Evolutionary conservation across 2,888 invertebrate genomes (phyloP), one percentile per base, ranked within the genome.

Genomic region (Andrena fulva): DNA sequence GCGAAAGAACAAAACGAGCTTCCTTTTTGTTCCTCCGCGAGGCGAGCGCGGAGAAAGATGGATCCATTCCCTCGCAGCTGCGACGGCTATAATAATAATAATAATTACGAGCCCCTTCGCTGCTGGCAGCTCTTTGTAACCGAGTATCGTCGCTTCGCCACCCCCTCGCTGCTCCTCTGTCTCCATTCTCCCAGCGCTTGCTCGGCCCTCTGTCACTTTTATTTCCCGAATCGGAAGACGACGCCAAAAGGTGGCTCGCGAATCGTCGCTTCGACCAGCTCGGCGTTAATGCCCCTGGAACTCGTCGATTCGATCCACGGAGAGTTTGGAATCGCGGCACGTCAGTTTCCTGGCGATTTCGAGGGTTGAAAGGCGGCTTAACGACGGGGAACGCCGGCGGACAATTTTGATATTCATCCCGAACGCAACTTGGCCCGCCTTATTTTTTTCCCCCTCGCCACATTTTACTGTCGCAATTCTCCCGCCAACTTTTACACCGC

Each of bases 251-350:
- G 83, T 59, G 59, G 71, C 35, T 77, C 85, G 82, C 86, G 85
- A 84, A 89, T 89, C 86, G 85, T 71, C 72, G 4, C 24, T 4
- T 56, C 89, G 86, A 84, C 83, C 81, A 79, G 87, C 86, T 88
- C 85, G 35, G 85, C 52, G 81, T 70, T 74, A 77, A 85, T 66
- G 66, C 68, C 72, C 24, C 59, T 56, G 68, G 69, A 75, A 79
- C 77, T 52, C 54, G 74, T 59, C 72, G 48, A 64, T 27, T 60
- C 48, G 16, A 42, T 56, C 20, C 60, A 7, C 20, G 16, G 2
- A 20, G 2, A 56, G 24, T 33, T 24, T 54, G 59, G 16, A 24
- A 48, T 75, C 74, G 33, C 48, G 31, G 35, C 70, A 5, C 35
- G 35, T 42, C 69, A 31, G 20, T 29, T 75, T 42, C 10, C 12